Conservation (phyloP, 1,140 invertebrate genomes). For the Heliconius hermathena region DNA sequence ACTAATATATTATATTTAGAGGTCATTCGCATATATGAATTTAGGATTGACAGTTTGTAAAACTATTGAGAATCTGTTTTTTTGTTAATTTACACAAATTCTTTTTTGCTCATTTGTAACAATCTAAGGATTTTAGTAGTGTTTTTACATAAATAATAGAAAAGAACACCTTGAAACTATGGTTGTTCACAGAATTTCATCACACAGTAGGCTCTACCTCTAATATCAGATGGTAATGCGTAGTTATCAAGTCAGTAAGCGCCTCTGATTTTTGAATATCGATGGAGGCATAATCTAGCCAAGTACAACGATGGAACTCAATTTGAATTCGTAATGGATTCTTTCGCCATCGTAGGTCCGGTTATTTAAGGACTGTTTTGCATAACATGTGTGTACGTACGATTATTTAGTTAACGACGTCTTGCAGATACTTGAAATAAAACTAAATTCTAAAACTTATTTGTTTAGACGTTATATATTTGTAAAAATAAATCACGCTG, state of each 20-base stretch:
- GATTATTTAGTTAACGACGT: neutral
- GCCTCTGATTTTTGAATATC: conserved; percentile 31
- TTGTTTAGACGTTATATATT: too few relatives aligned
- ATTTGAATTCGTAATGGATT: conserved; percentile 36
- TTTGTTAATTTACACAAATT: too few relatives aligned
- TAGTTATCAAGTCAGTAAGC: conserved; percentile 18
- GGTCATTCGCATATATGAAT: too few relatives aligned
- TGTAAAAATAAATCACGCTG: too few relatives aligned
- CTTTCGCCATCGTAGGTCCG: conserved; percentile 38
- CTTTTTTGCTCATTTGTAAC: too few relatives aligned
- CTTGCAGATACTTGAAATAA: neutral
- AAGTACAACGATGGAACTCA: conserved; percentile 27
- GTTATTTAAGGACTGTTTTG: conserved; percentile 35
- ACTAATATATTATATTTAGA: too few relatives aligned
- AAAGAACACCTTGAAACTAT: neutral
- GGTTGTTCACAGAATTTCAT: neutral
- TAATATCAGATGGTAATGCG: conserved; percentile 16
- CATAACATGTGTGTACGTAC: conserved; percentile 22
- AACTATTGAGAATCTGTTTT: too few relatives aligned
- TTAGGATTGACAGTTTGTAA: too few relatives aligned
- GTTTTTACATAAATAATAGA: neutral
- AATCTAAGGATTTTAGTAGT: too few relatives aligned
- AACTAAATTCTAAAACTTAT: neutral
- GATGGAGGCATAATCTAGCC: conserved; percentile 26
- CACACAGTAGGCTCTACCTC: neutral